These are phyloP conservation scores for Melieria omissa DNA, from an alignment of 2,888 invertebrate species.

Conservation along the genomic window DNA sequence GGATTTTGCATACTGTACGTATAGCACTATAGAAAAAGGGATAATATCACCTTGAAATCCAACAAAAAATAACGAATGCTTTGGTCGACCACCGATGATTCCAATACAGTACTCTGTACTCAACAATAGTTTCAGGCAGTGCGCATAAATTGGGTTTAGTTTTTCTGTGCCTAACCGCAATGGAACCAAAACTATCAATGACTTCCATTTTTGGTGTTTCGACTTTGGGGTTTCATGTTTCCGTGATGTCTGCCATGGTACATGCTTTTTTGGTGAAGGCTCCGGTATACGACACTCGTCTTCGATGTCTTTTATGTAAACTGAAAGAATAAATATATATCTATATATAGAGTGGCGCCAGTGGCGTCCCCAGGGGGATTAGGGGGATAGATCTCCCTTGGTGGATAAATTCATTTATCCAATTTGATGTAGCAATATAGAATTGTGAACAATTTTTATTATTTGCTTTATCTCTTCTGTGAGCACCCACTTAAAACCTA, in stretches of 20 bases:
- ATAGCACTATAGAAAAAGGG: neutral
- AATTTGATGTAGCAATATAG: too few relatives aligned
- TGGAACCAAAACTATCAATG: conserved; percentile 85
- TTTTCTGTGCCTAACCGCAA: conserved; percentile 88
- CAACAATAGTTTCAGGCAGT: conserved; percentile 83
- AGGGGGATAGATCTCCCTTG: too few relatives aligned
- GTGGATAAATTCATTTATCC: too few relatives aligned
- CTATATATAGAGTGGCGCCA: neutral
- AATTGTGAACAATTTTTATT: too few relatives aligned
- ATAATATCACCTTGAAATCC: conserved; percentile 79
- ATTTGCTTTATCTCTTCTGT: too few relatives aligned
- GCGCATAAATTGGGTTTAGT: conserved; percentile 85
- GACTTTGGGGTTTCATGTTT: conserved; percentile 45
- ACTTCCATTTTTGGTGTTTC: conserved; percentile 72
- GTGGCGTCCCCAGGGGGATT: too few relatives aligned
- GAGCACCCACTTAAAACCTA: too few relatives aligned
- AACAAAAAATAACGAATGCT: conserved; percentile 92
- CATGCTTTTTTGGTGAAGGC: conserved; percentile 58
- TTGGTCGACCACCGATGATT: conserved; percentile 91
- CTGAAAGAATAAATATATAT: conserved; percentile 59
- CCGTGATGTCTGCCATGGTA: conserved; percentile 60
- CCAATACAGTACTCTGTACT: conserved; percentile 87
- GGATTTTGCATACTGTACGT: too few relatives aligned
- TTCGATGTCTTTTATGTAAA: conserved; percentile 82
- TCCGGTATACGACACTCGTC: conserved; percentile 72